Conservation (phyloP, 2,888 invertebrate genomes). For the Sinotaia quadrata region DNA sequence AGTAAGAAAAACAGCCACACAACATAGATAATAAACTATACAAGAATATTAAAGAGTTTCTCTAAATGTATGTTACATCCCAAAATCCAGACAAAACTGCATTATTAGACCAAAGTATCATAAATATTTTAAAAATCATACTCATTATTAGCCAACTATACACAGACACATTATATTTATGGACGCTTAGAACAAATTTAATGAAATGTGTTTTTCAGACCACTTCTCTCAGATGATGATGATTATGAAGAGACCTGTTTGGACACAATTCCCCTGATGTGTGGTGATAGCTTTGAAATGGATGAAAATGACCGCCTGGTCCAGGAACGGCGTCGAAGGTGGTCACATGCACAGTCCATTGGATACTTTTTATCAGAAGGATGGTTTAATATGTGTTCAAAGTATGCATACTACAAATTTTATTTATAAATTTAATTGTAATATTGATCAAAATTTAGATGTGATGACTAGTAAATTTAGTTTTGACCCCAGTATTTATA, state of each 20-base stretch:
- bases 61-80: too few relatives aligned
- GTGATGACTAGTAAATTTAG: not conserved
- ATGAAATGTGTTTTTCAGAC: constrained; percentile 10
- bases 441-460: not conserved
- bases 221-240: constrained; percentile 10
- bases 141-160: too few relatives aligned
- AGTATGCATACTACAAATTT: constrained; percentile 47
- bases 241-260: constrained; percentile 53
- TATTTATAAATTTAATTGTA: not conserved
- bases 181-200: too few relatives aligned
- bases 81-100: too few relatives aligned
- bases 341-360: constrained; percentile 50
- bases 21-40: too few relatives aligned
- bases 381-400: constrained; percentile 59
- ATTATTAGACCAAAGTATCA: too few relatives aligned
- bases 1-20: too few relatives aligned
- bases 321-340: constrained; percentile 60
- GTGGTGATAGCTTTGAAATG: constrained; percentile 72
- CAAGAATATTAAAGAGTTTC: too few relatives aligned
- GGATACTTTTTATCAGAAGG: constrained; percentile 60
- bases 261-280: constrained; percentile 71
- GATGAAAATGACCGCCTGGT: constrained; percentile 74
- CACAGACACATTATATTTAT: too few relatives aligned
- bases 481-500: too few relatives aligned
- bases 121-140: too few relatives aligned